phyloP scores from a whole-genome alignment of 1,140 invertebrate genomes.

The Apocrypta bakeri region DNA sequence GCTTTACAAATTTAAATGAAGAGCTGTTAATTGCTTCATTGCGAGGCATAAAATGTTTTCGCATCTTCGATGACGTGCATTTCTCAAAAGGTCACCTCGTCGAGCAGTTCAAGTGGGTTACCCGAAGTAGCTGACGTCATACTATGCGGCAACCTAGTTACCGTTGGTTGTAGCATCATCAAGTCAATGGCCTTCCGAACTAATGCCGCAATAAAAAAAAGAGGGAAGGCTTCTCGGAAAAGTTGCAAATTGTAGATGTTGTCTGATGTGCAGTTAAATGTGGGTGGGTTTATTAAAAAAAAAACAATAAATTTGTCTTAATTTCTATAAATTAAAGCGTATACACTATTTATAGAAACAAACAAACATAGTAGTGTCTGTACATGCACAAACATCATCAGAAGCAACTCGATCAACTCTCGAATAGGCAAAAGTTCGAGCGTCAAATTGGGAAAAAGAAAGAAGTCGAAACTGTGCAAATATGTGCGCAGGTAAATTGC shows the following conservation, averaged over 20 bases:
- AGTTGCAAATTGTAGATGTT: too few species aligned
- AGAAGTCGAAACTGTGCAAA: not conserved
- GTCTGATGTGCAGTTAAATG: too few species aligned
- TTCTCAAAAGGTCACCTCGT: not conserved
- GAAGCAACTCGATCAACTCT: not conserved
- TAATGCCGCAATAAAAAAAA: not conserved
- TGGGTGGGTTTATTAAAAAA: too few species aligned
- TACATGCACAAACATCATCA: not conserved
- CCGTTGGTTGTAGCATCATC: slow-evolving; percentile 42
- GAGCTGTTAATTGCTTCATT: not conserved
- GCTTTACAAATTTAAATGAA: not conserved
- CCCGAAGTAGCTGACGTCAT: slow-evolving; percentile 62
- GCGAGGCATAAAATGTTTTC: not conserved
- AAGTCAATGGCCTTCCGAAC: not conserved
- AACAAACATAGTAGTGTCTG: not conserved
- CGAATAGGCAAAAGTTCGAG: not conserved
- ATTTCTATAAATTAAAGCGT: too few species aligned
- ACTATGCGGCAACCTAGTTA: slow-evolving; percentile 63
- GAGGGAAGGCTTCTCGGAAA: not conserved
- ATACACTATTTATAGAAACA: too few species aligned
- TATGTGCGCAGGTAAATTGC: not conserved
- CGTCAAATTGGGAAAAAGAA: too few species aligned
- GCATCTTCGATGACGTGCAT: not conserved
- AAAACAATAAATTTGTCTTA: too few species aligned
- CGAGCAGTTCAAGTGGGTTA: slow-evolving; percentile 58